Conservation (phyloP, 2,113 vertebrate species). For the Tapirus terrestris region DNA sequence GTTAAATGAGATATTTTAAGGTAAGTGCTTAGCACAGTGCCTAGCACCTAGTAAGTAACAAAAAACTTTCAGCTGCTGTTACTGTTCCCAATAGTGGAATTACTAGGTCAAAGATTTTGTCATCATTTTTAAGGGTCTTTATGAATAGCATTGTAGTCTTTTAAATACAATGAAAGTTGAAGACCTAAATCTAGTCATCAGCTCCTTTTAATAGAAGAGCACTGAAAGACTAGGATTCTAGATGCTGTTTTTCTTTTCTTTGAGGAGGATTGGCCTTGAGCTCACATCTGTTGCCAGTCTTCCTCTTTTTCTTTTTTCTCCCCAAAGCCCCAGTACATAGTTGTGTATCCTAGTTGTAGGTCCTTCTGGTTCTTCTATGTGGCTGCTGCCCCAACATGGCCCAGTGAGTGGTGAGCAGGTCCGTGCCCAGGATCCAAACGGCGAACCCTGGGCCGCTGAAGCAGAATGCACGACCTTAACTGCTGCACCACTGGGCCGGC, state of each 20-base stretch:
- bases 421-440: no score
- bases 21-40: neutral
- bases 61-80: neutral
- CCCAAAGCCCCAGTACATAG: no score
- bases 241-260: slow-evolving; percentile 4
- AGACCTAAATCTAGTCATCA: neutral
- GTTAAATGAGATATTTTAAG: slow-evolving; percentile 29
- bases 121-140: slow-evolving; percentile 12
- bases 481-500: no score
- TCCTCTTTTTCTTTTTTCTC: no score
- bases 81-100: neutral
- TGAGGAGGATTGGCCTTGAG: no score
- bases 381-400: no score
- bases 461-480: no score
- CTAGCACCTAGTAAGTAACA: neutral
- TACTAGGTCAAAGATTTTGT: slow-evolving; percentile 17
- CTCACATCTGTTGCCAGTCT: no score
- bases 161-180: neutral
- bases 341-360: no score
- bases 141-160: neutral
- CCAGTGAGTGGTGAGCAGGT: no score
- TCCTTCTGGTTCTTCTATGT: no score
- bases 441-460: no score
- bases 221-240: neutral
- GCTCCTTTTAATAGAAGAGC: neutral